Base-by-base conservation (phyloP, 1,140 invertebrate genomes). In the Notospermus geniculatus region DNA sequence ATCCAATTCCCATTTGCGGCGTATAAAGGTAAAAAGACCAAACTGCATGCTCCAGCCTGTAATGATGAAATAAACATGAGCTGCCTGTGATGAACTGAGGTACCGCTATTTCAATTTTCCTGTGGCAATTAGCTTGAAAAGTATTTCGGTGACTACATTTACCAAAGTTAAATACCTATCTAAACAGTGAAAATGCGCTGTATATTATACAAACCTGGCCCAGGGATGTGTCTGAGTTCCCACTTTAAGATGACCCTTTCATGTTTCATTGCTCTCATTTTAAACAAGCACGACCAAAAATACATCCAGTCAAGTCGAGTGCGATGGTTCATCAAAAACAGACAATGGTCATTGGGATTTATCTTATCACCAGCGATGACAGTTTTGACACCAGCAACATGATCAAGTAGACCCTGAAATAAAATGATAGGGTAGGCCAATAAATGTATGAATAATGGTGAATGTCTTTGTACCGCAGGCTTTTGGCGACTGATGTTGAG, bases 251-350 rank as follows among this genome's bases (percentile, higher is more conserved):
- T 87, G 70, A 93, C 92, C 74, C 91, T 91, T n/a, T 88, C 84
- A 32, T 83, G 80, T 43, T 84, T 83, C 71, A 87, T 73, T 22
- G 89, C 86, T 9, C 87, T 89, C 75, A 91, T 70, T n/a, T 75
- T 88, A 66, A 89, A 89, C 76, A 93, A 85, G 23, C 88, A 90
- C 36, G 88, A 88, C 91, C 91, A 94, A 25, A 92, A 82, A 76
- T 92, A 94, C 72, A 94, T 90, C 92, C 92, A 94, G 77, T 95
- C 92, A 17, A 93, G 85, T 52, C 92, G 83, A 4, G 91, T 94
- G 23, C 91, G 83, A 77, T 95, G 92, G 76, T 94, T 95, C 87
- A 92, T 90, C 9, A 95, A 82, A 28, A 95, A 83, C 25, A 95
- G 83, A 22, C 87, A 86, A 1, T 85, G 87, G 71, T 92, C 90